These are phyloP conservation scores for Phallusia fumigata DNA, from an alignment of 23 tunicate species.

Conservation along the genomic window DNA sequence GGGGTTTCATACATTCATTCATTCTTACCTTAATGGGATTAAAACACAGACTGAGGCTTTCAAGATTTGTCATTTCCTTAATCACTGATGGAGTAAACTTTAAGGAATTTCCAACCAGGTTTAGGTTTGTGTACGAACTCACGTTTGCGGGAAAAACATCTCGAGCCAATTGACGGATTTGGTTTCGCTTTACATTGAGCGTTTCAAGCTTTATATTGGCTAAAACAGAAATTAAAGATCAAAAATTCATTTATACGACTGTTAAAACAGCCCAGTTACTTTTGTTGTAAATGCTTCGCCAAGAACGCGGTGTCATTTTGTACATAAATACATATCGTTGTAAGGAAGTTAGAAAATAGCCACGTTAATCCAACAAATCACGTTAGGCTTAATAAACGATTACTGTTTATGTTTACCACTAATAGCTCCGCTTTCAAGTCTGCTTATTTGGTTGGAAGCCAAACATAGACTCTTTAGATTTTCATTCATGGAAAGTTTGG, in stretches of 20 bases:
- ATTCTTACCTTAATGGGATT: conserved; percentile 64
- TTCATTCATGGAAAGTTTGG: conserved; percentile 34
- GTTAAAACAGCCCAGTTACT: too few relatives aligned
- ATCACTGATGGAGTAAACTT: conserved; percentile 48
- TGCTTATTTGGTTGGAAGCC: conserved; percentile 43
- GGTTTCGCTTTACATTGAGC: conserved; percentile 42
- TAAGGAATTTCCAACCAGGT: conserved; percentile 42
- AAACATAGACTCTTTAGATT: conserved; percentile 40
- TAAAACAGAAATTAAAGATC: not conserved
- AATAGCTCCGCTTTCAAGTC: conserved; percentile 33
- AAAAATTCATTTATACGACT: too few relatives aligned
- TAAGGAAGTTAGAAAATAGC: too few relatives aligned
- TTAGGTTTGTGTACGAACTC: conserved; percentile 24
- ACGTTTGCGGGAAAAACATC: conserved; percentile 53
- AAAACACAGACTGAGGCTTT: conserved; percentile 37
- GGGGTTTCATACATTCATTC: not conserved
- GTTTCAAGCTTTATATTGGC: conserved; percentile 41
- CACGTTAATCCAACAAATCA: too few relatives aligned
- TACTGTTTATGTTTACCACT: conserved; percentile 15
- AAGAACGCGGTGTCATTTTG: too few relatives aligned
- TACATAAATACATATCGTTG: too few relatives aligned
- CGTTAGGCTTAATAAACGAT: not conserved
- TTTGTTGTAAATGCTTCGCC: too few relatives aligned
- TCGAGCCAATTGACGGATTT: conserved; percentile 28
- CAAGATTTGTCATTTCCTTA: conserved; percentile 52